A percentile compares a stretch with the other conserved stretches of the same genome.
Evolutionary conservation across 2,113 vertebrate genomes (phyloP).

Genomic region (Elanus axillaris): DNA sequence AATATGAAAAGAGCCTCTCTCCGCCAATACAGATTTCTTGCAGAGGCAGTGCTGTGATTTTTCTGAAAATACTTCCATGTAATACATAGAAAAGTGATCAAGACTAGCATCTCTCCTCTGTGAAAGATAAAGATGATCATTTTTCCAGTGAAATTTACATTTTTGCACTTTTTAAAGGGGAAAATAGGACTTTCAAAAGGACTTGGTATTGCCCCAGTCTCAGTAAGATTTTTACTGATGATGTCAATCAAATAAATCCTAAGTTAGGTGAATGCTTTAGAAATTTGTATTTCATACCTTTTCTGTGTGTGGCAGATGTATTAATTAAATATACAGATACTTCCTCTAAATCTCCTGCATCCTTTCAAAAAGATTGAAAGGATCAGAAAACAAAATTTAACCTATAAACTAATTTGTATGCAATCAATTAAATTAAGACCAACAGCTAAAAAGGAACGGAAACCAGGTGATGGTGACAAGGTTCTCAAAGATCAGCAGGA

Average conservation of each 20-base stretch:
- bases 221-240: neutral
- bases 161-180: neutral
- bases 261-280: neutral
- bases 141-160: neutral
- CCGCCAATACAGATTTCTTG: neutral
- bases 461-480: neutral
- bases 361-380: neutral
- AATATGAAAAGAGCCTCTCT: neutral
- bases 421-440: neutral
- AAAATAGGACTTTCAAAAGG: neutral
- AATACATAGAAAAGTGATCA: neutral
- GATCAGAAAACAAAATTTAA: neutral
- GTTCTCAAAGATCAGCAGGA: neutral
- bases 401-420: neutral
- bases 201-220: neutral
- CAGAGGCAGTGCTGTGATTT: neutral
- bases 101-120: neutral
- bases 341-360: neutral
- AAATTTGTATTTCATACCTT: neutral
- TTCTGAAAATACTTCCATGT: neutral
- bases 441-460: neutral
- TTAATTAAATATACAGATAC: neutral
- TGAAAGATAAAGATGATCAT: neutral
- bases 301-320: neutral
- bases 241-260: neutral